Conservation (phyloP, 2,888 invertebrate genomes). For the Caenorhabditis sp. region DNA sequence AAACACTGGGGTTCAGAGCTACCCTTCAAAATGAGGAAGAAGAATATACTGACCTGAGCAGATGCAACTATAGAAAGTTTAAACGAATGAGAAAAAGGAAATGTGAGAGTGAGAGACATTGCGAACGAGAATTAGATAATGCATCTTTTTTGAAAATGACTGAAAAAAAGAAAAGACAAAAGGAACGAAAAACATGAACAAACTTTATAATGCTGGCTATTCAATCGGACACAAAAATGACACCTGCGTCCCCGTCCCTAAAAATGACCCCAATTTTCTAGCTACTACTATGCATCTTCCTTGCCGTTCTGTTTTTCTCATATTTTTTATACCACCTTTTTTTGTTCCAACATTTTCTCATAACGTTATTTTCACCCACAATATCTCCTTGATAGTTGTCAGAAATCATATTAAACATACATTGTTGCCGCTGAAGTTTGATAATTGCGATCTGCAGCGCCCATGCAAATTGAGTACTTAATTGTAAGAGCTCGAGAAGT, state of each 20-base stretch:
- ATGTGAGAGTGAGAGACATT: too few species aligned
- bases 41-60: constrained; percentile 2
- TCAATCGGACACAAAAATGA: constrained; percentile 38
- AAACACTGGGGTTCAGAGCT: constrained; percentile 1
- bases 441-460: too few species aligned
- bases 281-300: constrained; percentile 6
- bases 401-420: too few species aligned
- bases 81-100: not conserved
- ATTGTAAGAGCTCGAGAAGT: too few species aligned
- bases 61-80: too few species aligned
- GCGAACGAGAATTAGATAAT: too few species aligned
- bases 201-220: constrained; percentile 38
- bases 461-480: too few species aligned
- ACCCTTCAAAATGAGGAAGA: constrained; percentile 16
- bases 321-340: not conserved
- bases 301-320: not conserved
- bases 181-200: constrained; percentile 11
- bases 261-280: constrained; percentile 16
- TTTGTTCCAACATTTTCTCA: constrained; percentile 1
- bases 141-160: too few species aligned
- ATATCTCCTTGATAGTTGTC: too few species aligned
- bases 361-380: too few species aligned
- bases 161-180: too few species aligned
- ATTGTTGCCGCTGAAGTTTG: too few species aligned
- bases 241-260: constrained; percentile 36